These are phyloP conservation scores for Pterocles burchelli DNA, from an alignment of 2,113 vertebrate species.

Conservation along the genomic window DNA sequence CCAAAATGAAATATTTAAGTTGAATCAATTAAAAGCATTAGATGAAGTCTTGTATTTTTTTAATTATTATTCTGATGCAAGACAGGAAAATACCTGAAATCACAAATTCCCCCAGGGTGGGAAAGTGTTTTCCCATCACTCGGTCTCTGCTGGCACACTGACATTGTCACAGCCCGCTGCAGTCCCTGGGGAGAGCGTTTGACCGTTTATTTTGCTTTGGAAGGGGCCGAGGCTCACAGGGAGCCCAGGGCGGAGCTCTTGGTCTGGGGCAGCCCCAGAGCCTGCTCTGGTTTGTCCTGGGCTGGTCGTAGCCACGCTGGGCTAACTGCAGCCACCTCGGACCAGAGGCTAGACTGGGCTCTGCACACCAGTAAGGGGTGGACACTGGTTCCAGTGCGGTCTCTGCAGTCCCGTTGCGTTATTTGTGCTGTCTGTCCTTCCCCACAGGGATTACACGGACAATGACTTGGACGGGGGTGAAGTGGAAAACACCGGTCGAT, in stretches of 20 bases:
- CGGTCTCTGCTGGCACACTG: neutral
- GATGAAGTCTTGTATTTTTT: neutral
- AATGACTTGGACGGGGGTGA: conserved; percentile 85
- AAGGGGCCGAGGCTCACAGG: neutral
- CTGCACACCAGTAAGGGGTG: neutral
- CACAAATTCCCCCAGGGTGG: neutral
- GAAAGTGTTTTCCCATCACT: neutral
- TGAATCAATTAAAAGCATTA: neutral
- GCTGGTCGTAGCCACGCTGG: neutral
- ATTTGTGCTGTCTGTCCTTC: neutral
- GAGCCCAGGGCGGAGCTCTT: neutral
- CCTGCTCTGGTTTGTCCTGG: neutral
- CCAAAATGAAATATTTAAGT: neutral
- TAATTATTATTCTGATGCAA: neutral
- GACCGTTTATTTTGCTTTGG: neutral
- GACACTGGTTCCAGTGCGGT: too few relatives aligned
- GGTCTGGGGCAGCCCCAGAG: neutral
- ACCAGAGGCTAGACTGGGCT: neutral
- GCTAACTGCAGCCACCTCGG: neutral
- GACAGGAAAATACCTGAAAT: neutral
- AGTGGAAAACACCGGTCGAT: conserved; percentile 75
- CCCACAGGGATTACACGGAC: conserved; percentile 82
- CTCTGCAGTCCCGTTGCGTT: too few relatives aligned
- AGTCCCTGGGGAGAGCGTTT: neutral
- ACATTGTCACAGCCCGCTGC: neutral